phyloP scores from a whole-genome alignment of 2,113 vertebrate genomes.

The Ardeotis arabs region DNA sequence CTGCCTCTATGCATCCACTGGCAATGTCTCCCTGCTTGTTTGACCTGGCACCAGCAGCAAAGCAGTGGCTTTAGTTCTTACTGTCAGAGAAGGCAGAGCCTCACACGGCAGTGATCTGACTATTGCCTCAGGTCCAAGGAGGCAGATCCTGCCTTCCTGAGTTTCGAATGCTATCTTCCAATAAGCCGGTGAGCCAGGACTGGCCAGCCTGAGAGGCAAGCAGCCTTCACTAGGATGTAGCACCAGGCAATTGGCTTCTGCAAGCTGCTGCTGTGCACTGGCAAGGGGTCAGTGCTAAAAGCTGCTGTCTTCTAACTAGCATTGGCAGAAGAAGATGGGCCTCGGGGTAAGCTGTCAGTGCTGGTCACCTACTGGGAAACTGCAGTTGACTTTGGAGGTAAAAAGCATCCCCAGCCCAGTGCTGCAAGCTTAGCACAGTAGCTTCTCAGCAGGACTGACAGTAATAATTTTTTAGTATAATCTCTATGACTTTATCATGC shows the following conservation, averaged over 20 bases:
- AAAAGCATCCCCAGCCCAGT: neutral
- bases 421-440: neutral
- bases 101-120: neutral
- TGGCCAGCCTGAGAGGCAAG: neutral
- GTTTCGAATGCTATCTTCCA: neutral
- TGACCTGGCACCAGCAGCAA: neutral
- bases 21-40: neutral
- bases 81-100: neutral
- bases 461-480: neutral
- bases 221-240: neutral
- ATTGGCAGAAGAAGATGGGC: neutral
- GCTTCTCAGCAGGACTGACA: neutral
- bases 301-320: neutral
- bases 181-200: neutral
- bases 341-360: neutral
- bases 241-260: neutral
- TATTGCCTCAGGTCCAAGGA: neutral
- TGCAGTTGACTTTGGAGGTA: neutral
- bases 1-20: neutral
- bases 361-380: neutral
- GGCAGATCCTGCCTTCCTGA: neutral
- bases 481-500: neutral
- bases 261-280: neutral
- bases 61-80: neutral
- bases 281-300: neutral